Evolutionary conservation across 2,113 vertebrate genomes (phyloP).

Genomic region (Bufo gargarizans): DNA sequence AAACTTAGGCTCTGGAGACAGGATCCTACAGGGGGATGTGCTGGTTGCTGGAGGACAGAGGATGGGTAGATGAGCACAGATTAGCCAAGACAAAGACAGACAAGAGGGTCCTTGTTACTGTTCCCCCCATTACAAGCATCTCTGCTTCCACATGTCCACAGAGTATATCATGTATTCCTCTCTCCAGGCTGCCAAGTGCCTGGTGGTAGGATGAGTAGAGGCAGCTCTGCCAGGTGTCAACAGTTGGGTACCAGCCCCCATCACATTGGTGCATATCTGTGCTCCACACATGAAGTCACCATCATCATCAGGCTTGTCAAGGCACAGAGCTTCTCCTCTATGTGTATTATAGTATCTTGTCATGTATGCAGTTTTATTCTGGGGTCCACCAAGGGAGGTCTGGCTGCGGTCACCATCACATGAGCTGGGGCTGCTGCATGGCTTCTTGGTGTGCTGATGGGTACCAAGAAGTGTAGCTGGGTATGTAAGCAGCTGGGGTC

Average conservation of each 20-base stretch:
- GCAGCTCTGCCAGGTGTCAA: constrained; percentile 75
- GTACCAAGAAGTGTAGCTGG: constrained; percentile 98
- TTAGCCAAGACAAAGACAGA: constrained; percentile 70
- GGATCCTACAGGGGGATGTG: constrained; percentile 26
- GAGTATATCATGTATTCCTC: constrained; percentile 67
- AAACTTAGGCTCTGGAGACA: background rate
- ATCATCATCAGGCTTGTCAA: constrained; percentile 59
- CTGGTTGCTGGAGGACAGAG: constrained; percentile 36
- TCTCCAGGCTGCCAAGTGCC: constrained; percentile 69
- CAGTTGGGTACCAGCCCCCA: constrained; percentile 73
- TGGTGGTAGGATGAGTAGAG: constrained; percentile 61
- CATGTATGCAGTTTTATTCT: constrained; percentile 58
- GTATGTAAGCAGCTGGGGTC: constrained; percentile 90
- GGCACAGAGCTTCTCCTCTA: constrained; percentile 63
- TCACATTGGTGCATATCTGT: constrained; percentile 72
- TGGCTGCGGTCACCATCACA: constrained; percentile 79
- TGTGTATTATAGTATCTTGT: background rate
- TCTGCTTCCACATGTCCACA: constrained; percentile 74
- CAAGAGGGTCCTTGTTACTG: constrained; percentile 70
- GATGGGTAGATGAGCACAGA: constrained; percentile 76
- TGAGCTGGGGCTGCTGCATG: constrained; percentile 98
- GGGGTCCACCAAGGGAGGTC: constrained; percentile 51
- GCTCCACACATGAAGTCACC: constrained; percentile 63
- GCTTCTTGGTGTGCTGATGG: constrained; percentile 97
- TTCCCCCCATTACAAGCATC: constrained; percentile 65